phyloP scores from a whole-genome alignment of 2,113 vertebrate genomes.

The Benitochromis conjunctus region DNA sequence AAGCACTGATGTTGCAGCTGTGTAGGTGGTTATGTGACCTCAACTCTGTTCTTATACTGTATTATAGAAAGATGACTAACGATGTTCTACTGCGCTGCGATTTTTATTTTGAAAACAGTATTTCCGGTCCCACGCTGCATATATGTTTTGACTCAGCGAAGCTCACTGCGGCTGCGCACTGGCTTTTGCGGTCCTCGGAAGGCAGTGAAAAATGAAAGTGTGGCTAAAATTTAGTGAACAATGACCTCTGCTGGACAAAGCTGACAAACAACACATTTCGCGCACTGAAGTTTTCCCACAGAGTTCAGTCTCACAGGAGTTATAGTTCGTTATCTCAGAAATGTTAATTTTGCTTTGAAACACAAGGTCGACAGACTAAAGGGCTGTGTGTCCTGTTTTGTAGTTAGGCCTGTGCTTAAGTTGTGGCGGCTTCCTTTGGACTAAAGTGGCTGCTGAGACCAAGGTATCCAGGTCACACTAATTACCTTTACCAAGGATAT shows the following conservation, averaged over 20 bases:
- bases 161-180: constrained; percentile 51
- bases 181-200: not conserved
- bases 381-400: not conserved
- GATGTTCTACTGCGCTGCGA: not conserved
- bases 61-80: not conserved
- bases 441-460: not conserved
- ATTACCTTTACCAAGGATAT: not conserved
- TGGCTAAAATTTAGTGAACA: not conserved
- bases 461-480: not conserved
- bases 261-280: not conserved
- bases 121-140: not conserved
- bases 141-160: not conserved
- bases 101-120: not conserved
- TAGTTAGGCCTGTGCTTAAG: not conserved
- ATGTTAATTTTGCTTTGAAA: not conserved
- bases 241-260: constrained; percentile 41
- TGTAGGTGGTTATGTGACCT: not conserved
- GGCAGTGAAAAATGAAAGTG: not conserved
- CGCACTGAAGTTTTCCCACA: not conserved
- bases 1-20: not conserved
- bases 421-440: not conserved
- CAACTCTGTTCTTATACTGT: not conserved
- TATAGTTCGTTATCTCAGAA: not conserved
- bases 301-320: not conserved
- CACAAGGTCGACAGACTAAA: not conserved